Percentiles rank a stretch among this genome's conserved stretches.
Conservation (phyloP, 92 coral and sea anemone species). For the Heteractis magnifica region DNA sequence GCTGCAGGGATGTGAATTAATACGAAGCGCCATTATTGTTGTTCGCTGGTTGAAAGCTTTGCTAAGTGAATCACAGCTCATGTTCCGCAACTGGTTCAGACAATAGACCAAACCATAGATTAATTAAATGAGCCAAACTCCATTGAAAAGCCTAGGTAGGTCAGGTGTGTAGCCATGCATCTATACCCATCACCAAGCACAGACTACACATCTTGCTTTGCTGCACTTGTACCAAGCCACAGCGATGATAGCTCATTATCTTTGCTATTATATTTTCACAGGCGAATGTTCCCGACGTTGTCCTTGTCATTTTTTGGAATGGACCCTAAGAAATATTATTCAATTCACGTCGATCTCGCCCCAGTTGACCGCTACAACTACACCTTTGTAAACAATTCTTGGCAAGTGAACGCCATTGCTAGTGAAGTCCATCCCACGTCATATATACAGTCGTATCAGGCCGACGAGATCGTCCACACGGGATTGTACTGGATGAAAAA, state of each 20-base stretch:
- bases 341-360: conserved; percentile 70
- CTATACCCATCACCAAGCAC: neutral
- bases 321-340: conserved; percentile 67
- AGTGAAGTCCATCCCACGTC: conserved; percentile 73
- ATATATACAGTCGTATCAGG: conserved; percentile 77
- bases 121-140: conserved; percentile 14
- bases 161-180: conserved; percentile 13
- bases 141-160: conserved; percentile 8
- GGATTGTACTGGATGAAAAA: conserved; percentile 90
- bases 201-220: neutral
- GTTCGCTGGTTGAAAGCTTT: conserved; percentile 15
- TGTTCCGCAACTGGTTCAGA: conserved; percentile 25
- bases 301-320: conserved; percentile 74
- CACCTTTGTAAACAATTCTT: conserved; percentile 75
- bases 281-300: conserved; percentile 85
- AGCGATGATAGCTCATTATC: neutral
- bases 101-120: conserved; percentile 20
- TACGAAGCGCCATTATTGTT: conserved; percentile 17
- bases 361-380: conserved; percentile 82
- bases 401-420: conserved; percentile 83
- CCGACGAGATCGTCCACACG: conserved; percentile 73
- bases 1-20: neutral
- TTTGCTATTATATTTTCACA: conserved; percentile 17
- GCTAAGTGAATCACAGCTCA: conserved; percentile 34
- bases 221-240: neutral